Percentiles rank a stretch among this genome's conserved stretches.
phyloP scores from a whole-genome alignment of 2,113 vertebrate genomes.

The Felis chaus region DNA sequence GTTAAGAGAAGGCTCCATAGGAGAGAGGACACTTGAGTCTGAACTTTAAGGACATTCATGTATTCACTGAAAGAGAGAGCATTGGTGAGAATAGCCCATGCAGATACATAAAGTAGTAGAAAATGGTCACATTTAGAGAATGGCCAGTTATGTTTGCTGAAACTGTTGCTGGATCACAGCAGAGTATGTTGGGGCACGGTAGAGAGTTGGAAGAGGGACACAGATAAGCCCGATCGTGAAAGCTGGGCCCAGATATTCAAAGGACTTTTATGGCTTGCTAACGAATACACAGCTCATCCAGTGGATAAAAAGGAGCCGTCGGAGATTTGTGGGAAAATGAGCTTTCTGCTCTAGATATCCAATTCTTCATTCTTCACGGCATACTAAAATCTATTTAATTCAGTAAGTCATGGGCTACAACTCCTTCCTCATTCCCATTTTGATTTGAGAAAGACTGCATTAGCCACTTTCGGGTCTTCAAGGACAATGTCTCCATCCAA shows the following conservation, averaged over 20 bases:
- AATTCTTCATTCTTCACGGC: background rate
- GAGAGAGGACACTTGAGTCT: background rate
- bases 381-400: slow-evolving; percentile 9
- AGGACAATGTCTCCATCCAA: background rate
- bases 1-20: background rate
- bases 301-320: background rate
- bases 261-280: background rate
- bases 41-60: background rate
- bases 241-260: background rate
- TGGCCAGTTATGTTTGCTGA: no score
- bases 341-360: slow-evolving; percentile 15
- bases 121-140: background rate
- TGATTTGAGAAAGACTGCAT: background rate
- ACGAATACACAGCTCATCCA: background rate
- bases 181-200: no score
- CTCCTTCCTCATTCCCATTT: background rate
- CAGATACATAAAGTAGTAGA: background rate
- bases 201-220: background rate
- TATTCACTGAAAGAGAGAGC: background rate
- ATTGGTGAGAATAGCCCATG: background rate
- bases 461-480: background rate
- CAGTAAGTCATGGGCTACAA: background rate
- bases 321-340: background rate
- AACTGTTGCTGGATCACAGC: background rate
- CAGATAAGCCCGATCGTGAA: background rate